Percentiles rank a stretch among this genome's conserved stretches.
phyloP scores from a whole-genome alignment of 2,888 invertebrate genomes.

The Drosophila anceps region DNA sequence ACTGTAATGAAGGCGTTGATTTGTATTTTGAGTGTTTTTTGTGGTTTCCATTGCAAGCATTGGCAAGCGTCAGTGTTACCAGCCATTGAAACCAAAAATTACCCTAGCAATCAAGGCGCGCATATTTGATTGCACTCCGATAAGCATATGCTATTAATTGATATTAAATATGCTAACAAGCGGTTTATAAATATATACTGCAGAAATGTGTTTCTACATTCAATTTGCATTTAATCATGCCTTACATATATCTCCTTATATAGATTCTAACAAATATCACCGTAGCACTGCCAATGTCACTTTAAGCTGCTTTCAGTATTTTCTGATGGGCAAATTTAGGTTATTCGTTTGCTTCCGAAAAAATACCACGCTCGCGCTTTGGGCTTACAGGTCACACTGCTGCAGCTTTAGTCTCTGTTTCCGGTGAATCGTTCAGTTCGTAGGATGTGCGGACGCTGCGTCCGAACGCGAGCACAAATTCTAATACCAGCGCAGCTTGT shows the following conservation, averaged over 20 bases:
- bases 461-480: constrained; percentile 2
- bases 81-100: neutral
- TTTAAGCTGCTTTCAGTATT: constrained; percentile 5
- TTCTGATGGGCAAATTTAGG: constrained; percentile 13
- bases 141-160: neutral
- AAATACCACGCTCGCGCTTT: constrained; percentile 2
- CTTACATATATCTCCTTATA: too few species aligned
- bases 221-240: neutral
- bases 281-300: neutral
- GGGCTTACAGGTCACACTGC: constrained; percentile 14
- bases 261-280: neutral
- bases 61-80: constrained; percentile 22
- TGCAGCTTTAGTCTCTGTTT: constrained; percentile 35
- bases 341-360: constrained; percentile 27
- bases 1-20: neutral
- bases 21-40: neutral
- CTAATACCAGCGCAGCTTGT: constrained; percentile 13
- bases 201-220: neutral
- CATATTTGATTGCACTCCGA: neutral
- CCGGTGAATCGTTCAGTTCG: constrained; percentile 46
- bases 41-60: neutral
- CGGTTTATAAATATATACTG: neutral
- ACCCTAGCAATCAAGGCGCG: neutral
- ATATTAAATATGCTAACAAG: neutral
- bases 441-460: constrained; percentile 22